These are phyloP conservation scores for Halcyon badia DNA, from an alignment of 2,797 vertebrate genomes.

Conservation along the genomic window DNA sequence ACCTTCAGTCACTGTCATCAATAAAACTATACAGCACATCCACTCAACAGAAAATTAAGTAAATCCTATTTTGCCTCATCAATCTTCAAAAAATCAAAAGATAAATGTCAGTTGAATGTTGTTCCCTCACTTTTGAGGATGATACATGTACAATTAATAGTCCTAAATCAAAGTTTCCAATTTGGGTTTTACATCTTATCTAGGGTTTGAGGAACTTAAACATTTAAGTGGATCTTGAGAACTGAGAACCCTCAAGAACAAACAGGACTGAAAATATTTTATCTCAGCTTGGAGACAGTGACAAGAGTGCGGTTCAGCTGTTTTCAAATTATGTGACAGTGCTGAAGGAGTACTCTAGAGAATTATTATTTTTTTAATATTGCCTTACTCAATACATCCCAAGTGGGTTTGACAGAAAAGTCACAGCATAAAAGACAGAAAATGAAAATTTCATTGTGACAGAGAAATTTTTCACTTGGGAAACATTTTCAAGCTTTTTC, in stretches of 20 bases:
- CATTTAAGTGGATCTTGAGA: neutral
- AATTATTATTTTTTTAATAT: conserved; percentile 39
- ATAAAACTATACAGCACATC: neutral
- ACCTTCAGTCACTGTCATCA: neutral
- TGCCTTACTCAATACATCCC: neutral
- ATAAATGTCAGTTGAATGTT: neutral
- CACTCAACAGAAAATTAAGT: neutral
- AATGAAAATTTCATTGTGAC: conserved; percentile 53
- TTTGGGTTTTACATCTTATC: neutral
- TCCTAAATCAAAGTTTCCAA: neutral
- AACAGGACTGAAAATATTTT: conserved; percentile 7
- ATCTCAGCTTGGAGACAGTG: neutral
- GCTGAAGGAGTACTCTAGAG: neutral
- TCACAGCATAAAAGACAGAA: conserved; percentile 24
- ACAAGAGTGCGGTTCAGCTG: neutral
- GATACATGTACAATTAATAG: neutral
- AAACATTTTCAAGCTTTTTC: conserved; percentile 20
- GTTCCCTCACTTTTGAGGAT: neutral
- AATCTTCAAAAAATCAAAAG: neutral
- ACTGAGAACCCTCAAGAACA: neutral
- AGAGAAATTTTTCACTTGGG: conserved; percentile 42
- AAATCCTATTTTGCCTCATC: neutral
- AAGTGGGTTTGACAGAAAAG: neutral
- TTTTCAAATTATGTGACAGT: conserved; percentile 10
- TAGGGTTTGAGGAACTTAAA: neutral